Conservation (phyloP, 2,888 invertebrate species). For the Stratiomys singularior region DNA sequence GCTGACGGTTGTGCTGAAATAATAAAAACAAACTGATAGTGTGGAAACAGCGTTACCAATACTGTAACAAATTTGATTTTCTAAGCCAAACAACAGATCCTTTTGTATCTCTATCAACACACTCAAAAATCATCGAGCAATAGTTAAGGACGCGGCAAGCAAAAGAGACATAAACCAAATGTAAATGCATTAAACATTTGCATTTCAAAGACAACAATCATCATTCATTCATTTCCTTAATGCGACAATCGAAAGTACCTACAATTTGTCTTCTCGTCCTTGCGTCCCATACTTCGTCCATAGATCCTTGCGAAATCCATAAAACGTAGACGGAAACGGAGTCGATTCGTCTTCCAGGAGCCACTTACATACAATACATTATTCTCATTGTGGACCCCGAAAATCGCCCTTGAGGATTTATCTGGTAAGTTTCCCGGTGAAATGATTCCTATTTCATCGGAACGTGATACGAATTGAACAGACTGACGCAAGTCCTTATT, state of each 20-base stretch:
- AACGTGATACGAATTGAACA: constrained; percentile 37
- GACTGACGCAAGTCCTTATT: no score
- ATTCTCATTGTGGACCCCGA: background rate
- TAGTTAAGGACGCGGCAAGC: no score
- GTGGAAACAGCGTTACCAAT: no score
- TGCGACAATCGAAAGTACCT: background rate
- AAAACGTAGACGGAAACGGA: background rate
- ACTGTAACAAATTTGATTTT: no score
- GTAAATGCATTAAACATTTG: no score
- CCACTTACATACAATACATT: background rate
- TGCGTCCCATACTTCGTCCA: background rate
- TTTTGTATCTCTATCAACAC: no score
- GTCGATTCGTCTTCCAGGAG: constrained; percentile 1
- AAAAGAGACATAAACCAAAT: no score
- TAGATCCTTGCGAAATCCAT: background rate
- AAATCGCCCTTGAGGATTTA: constrained; percentile 15
- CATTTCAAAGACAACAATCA: background rate
- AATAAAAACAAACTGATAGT: no score
- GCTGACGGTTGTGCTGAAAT: no score
- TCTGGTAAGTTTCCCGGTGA: background rate
- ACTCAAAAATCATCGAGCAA: no score
- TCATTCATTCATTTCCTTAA: background rate
- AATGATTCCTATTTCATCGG: constrained; percentile 32
- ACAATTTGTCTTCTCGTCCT: background rate
- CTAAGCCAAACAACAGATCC: no score